phyloP scores from a whole-genome alignment of 2,113 vertebrate genomes.

The Daubentonia madagascariensis region DNA sequence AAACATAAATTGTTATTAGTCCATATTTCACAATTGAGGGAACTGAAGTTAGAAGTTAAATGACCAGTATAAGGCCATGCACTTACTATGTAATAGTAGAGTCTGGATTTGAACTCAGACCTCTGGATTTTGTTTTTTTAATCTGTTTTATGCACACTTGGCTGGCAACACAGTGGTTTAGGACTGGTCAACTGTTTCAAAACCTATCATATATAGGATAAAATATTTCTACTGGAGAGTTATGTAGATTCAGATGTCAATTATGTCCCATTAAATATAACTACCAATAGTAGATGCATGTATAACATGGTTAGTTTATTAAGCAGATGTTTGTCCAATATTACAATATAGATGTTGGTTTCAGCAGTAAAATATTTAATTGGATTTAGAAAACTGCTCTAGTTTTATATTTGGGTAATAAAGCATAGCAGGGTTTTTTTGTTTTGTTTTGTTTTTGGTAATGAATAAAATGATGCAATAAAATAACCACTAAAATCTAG shows the following conservation, averaged over 20 bases:
- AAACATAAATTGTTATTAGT: neutral
- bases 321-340: conserved; percentile 11
- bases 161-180: neutral
- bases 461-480: neutral
- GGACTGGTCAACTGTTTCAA: neutral
- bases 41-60: neutral
- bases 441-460: neutral
- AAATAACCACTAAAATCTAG: neutral
- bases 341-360: neutral
- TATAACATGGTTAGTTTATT: conserved; percentile 46
- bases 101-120: neutral
- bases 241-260: conserved; percentile 2
- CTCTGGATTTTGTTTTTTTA: neutral
- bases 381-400: conserved; percentile 45
- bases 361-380: conserved; percentile 50
- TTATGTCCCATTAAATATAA: conserved; percentile 38
- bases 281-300: neutral
- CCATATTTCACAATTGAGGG: neutral
- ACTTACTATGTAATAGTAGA: neutral
- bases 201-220: neutral
- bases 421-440: neutral
- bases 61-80: neutral
- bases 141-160: neutral
- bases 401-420: conserved; percentile 20
- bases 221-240: neutral